Evolutionary conservation across 2,113 vertebrate species (phyloP), one percentile per base, ranked within the genome.

Genomic region (Steatornis caripensis): DNA sequence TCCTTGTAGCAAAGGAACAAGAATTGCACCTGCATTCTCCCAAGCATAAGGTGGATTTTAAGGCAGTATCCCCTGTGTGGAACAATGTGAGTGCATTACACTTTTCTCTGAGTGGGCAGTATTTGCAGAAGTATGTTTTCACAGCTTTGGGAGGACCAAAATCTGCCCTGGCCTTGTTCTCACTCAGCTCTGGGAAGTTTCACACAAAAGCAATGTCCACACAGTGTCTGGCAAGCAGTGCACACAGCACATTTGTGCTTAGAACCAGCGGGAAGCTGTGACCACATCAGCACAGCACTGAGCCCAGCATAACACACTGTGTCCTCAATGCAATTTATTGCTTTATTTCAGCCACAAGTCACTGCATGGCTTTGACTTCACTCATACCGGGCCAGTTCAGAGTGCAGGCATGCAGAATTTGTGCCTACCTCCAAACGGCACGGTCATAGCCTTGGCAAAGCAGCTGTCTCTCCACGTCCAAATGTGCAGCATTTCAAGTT

Each of bases 71-170:
- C 37, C 6, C 37, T 8, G 10, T 5, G 14, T 18, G 36, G 41
- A 34, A 11, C 23, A 72, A n/a, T 1, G 0, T 1, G 1, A 34
- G 22, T 4, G 5, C 29, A 11, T 71, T 21, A 48, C 41, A 10
- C 48, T 39, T 36, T 21, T 55, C 36, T 36, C 8, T 2, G 53
- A 61, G 22, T 0, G 1, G 15, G 45, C 48, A 93, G 43, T 30
- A 16, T 20, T 58, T 7, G 3, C 0, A 1, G 23, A 62, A 66
- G 13, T 13, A 24, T 4, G 4, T 65, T 79, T 64, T 84, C 53
- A 69, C n/a, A 48, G 17, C 57, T 89, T 53, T 65, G 10, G 15
- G 37, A 75, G 34, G 65, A 55, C 61, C 5, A 9, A 83, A 93
- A 30, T 11, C 30, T 84, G 24, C 18, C n/a, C 57, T 64, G 27